phyloP scores from a whole-genome alignment of 2,113 vertebrate genomes.

The Sitta europaea region DNA sequence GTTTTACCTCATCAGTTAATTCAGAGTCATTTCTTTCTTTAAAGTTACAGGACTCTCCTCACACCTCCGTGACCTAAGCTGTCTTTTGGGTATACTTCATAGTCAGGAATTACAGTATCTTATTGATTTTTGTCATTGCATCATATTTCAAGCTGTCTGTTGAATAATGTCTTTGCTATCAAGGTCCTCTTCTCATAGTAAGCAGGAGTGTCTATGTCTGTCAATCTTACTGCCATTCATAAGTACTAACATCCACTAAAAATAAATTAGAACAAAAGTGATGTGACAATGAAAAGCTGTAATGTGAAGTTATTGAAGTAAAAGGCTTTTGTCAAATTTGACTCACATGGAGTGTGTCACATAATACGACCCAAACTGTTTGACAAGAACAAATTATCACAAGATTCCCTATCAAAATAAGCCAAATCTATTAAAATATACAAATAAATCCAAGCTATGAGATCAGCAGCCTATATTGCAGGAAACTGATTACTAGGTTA shows the following conservation, averaged over 20 bases:
- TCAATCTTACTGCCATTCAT: conserved; percentile 25
- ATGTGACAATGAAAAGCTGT: conserved; percentile 43
- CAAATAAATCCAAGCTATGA: conserved; percentile 37
- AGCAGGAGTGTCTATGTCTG: conserved; percentile 11
- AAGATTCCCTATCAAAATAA: conserved; percentile 34
- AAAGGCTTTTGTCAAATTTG: conserved; percentile 36
- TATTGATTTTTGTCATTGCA: conserved; percentile 15
- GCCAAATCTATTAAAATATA: conserved; percentile 10
- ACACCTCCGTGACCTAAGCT: neutral
- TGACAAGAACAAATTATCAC: conserved; percentile 49
- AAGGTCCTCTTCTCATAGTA: neutral
- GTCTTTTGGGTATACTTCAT: neutral
- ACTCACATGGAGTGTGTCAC: conserved; percentile 1
- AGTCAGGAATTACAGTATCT: neutral
- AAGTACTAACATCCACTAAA: conserved; percentile 12
- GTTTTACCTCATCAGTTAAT: neutral
- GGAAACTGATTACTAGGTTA: neutral
- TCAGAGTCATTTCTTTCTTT: neutral
- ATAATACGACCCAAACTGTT: neutral
- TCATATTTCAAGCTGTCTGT: neutral
- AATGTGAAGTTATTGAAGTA: conserved; percentile 35
- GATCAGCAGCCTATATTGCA: neutral
- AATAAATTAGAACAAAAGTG: conserved; percentile 45
- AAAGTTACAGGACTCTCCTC: neutral
- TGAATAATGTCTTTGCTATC: neutral